Base-by-base conservation (phyloP, 2,797 vertebrate genomes). In the Myotis pilosus region DNA sequence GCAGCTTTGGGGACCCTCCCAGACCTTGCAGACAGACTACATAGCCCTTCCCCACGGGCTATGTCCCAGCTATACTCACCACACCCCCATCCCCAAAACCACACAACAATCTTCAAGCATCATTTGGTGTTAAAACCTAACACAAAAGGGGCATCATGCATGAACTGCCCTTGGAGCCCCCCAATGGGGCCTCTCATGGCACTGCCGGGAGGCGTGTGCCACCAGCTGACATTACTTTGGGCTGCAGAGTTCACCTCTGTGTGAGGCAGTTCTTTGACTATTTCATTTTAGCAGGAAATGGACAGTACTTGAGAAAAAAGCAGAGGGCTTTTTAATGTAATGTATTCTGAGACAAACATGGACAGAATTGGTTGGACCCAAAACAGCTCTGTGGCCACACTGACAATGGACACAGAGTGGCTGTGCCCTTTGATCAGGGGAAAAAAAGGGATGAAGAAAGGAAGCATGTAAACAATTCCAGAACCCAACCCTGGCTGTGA, bases 121-220 rank as follows among this genome's bases (percentile, higher is more conserved):
- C n/a, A 17, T 5, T 11, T 10, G 49, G 74, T 22, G 16, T 33
- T 36, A 60, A 57, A 69, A 57, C 60, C 62, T n/a, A 36, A 33
- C 53, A 80, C 22, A 38, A 36, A 38, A 30, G 28, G 0, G 5
- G 23, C 0, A 12, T 0, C 8, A 23, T 15, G 7, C 0, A 2
- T 0, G 4, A 69, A 28, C 33, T 17, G 23, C 60, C 16, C 36
- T 7, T 2, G 22, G 20, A 68, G 38, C 23, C 15, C 51, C 51
- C 8, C 13, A 3, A 16, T 2, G 17, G 30, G 78, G 20, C 12
- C 49, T 41, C 41, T 23, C 23, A 25, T 15, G 84, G 41, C 19
- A 16, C 13, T 5, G 22, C n/a, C 0, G 0, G 7, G n/a, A 28
- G 82, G 30, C 0, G 0, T 22, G 72, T 1, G 33, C 41, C 36